Conservation (phyloP, 2,113 vertebrate species). For the Percopsis transmontana region DNA sequence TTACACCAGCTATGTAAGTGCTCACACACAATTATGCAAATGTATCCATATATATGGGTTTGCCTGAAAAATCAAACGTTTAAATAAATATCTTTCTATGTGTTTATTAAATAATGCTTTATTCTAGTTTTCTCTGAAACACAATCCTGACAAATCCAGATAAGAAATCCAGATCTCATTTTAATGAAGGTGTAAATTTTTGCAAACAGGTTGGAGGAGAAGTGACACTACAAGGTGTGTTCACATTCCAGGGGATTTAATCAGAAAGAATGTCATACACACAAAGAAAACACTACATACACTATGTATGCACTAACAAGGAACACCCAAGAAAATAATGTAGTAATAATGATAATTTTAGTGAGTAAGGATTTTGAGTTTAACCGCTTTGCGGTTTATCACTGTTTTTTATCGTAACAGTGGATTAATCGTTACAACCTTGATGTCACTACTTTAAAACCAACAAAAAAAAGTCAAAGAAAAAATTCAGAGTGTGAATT, state of each 20-base stretch:
- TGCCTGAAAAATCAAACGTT: too few relatives aligned
- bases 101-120: too few relatives aligned
- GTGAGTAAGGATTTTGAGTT: not conserved
- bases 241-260: conserved; percentile 65
- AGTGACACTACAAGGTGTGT: conserved; percentile 65
- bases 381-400: not conserved
- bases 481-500: too few relatives aligned
- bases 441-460: too few relatives aligned
- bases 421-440: not conserved
- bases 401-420: not conserved
- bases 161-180: too few relatives aligned
- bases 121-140: not conserved
- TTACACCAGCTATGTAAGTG: too few relatives aligned
- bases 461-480: too few relatives aligned
- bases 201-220: conserved; percentile 18
- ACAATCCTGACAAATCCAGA: too few relatives aligned
- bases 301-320: conserved; percentile 29
- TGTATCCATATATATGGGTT: too few relatives aligned
- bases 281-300: conserved; percentile 28
- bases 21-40: too few relatives aligned
- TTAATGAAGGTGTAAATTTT: not conserved
- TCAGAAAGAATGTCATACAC: conserved; percentile 12
- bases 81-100: too few relatives aligned
- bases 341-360: conserved; percentile 6
- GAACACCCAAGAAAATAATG: conserved; percentile 66